Evolutionary conservation across 2,888 invertebrate genomes (phyloP).

Genomic region (Panzeria rudis): DNA sequence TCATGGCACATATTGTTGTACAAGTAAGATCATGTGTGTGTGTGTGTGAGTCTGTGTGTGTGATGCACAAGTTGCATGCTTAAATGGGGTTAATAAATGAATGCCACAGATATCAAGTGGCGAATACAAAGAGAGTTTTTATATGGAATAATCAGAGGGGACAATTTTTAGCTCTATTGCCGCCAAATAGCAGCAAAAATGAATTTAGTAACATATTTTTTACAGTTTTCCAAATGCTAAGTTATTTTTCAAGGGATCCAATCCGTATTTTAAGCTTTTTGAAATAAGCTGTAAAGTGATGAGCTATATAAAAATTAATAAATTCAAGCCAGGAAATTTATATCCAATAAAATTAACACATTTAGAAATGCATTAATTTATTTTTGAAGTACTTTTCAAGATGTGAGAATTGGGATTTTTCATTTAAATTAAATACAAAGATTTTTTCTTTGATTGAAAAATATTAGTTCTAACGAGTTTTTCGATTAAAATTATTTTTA

Average conservation of each 20-base stretch:
- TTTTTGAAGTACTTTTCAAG: no score
- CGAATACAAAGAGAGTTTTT: conserved; percentile 17
- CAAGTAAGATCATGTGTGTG: background rate
- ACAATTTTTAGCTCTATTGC: background rate
- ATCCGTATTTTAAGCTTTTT: no score
- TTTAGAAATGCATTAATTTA: no score
- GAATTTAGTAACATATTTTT: background rate
- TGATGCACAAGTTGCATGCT: conserved; percentile 2
- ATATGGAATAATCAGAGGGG: background rate
- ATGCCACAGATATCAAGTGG: conserved; percentile 49
- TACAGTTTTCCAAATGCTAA: background rate
- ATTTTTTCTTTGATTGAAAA: no score
- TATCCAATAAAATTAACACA: no score
- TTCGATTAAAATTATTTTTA: no score
- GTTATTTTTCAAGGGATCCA: background rate
- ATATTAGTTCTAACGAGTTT: no score
- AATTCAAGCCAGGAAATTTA: no score
- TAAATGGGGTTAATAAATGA: conserved; percentile 68
- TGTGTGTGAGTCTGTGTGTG: conserved; percentile 2
- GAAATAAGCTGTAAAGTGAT: no score
- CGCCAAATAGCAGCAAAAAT: background rate
- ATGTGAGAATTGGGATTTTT: no score
- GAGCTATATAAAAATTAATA: no score
- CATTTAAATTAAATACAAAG: no score
- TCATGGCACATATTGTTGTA: conserved; percentile 12